Base-by-base conservation (phyloP, 1,140 invertebrate species). In the Macrostomum lignano region DNA sequence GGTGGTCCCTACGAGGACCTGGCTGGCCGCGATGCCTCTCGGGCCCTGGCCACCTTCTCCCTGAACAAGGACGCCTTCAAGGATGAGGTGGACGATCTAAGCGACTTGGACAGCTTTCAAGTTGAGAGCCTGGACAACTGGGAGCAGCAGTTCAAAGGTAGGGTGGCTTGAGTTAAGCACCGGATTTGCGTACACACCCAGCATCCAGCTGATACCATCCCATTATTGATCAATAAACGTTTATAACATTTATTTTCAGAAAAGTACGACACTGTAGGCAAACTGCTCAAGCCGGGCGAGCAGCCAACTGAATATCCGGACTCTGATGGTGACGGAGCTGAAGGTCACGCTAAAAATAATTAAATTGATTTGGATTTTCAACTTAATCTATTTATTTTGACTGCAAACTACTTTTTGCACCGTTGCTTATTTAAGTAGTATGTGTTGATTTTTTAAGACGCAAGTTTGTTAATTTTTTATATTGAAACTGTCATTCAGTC, bases 111-210 rank as follows among this genome's bases (percentile, higher is more conserved):
- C 44, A 67, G 69, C 5, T 67, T 71, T 55, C 57, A 67, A 40
- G 63, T 65, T 60, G 61, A 63, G 24, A 55, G 52, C 37, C 70
- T 88, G 1, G 65, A 65, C 41, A 84, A 94, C 60, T 94, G 84
- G 86, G 81, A 88, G 53, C 72, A 73, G 59, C 84, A 93, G 52
- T 86, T 93, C 52, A 73, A 72, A 68, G 79, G 78, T 78, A 64
- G 52, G 31, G 7, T 3, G 19, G 26, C 14, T 24, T 24, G 23
- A 21, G 9, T 20, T 17, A 14, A 13, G 14, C 7, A 7, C 10
- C 23, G 9, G 9, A 24, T 24, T 24, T 24, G 13, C 13, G 23
- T n/a, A 9, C 9, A 24, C 23, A 9, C 13, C 13, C 23, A 24
- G 23, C 13, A 24, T 9, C 9, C 13, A 24, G 13, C 13, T 24